phyloP scores from a whole-genome alignment of 2,113 vertebrate species.

The Megaleporinus macrocephalus region DNA sequence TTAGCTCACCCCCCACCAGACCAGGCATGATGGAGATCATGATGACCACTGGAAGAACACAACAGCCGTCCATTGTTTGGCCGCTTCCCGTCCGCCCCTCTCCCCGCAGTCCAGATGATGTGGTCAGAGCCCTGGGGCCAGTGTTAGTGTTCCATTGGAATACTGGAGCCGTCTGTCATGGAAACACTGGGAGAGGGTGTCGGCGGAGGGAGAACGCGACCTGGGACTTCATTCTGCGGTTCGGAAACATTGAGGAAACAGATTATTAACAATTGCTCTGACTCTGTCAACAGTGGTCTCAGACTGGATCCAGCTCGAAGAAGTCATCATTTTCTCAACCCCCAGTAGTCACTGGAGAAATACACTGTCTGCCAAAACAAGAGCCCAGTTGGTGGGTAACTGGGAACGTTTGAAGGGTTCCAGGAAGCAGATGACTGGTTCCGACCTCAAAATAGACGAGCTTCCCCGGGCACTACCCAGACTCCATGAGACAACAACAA shows the following conservation, averaged over 20 bases:
- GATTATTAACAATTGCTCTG: constrained; percentile 7
- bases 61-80: constrained; percentile 54
- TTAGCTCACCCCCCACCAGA: constrained; percentile 60
- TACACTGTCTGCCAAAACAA: not conserved
- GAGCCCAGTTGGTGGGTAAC: not conserved
- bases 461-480: not conserved
- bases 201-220: not conserved
- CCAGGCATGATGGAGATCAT: constrained; percentile 70
- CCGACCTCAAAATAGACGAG: not conserved
- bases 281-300: not conserved
- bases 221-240: constrained; percentile 14
- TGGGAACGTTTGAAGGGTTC: not conserved
- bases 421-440: not conserved
- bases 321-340: not conserved
- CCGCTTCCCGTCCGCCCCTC: constrained; percentile 42
- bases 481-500: constrained; percentile 59
- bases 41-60: constrained; percentile 64
- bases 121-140: constrained; percentile 6
- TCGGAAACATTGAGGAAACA: constrained; percentile 32
- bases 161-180: constrained; percentile 41
- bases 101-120: constrained; percentile 48
- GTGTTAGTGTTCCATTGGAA: constrained; percentile 20
- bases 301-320: not conserved
- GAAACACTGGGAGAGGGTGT: constrained; percentile 46
- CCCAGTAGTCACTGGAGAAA: not conserved